phyloP scores from a whole-genome alignment of 2,888 invertebrate species.

The Nomada hirtipes region DNA sequence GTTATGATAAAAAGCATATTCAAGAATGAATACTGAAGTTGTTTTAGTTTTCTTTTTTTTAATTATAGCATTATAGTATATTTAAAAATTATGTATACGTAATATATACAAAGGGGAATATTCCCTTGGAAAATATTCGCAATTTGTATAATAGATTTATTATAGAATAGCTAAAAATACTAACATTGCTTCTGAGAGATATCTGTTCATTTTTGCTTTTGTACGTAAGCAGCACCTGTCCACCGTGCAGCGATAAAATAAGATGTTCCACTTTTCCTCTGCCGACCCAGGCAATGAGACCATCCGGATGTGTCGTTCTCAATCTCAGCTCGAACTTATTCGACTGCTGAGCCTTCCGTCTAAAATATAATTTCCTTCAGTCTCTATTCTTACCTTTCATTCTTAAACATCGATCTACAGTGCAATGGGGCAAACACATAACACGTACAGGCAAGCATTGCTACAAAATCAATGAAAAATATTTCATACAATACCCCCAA shows the following conservation, averaged over 20 bases:
- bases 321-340: conserved; percentile 82
- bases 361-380: conserved; percentile 60
- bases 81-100: too few relatives aligned
- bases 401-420: conserved; percentile 31
- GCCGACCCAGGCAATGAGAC: conserved; percentile 83
- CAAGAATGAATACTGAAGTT: too few relatives aligned
- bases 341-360: conserved; percentile 81
- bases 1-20: too few relatives aligned
- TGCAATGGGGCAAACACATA: conserved; percentile 35
- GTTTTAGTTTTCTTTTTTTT: too few relatives aligned
- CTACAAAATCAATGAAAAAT: conserved; percentile 9
- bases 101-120: neutral
- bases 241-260: conserved; percentile 79
- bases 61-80: too few relatives aligned
- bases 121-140: neutral
- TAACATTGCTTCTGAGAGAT: conserved; percentile 80
- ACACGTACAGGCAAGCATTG: conserved; percentile 44
- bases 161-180: conserved; percentile 6
- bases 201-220: conserved; percentile 79
- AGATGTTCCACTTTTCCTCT: conserved; percentile 81
- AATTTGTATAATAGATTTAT: neutral
- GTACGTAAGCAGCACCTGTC: conserved; percentile 81
- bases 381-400: neutral
- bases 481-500: conserved; percentile 3
- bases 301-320: conserved; percentile 80